These are phyloP conservation scores for Anodontia alba DNA, from an alignment of 2,888 invertebrate genomes.

Conservation along the genomic window DNA sequence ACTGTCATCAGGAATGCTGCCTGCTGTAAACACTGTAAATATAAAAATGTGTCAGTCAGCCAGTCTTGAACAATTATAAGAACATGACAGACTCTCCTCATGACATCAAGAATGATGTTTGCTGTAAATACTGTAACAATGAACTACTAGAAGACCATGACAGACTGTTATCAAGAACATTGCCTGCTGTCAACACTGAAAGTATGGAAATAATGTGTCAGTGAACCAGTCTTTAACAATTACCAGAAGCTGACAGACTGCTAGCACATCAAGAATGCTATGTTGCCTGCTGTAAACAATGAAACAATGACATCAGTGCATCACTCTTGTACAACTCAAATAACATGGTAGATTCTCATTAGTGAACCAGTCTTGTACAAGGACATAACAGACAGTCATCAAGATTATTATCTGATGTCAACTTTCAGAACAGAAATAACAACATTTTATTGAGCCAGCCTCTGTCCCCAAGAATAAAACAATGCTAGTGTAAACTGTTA, in stretches of 20 bases:
- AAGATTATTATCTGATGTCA: slow-evolving; percentile 93
- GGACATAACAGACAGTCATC: slow-evolving; percentile 95
- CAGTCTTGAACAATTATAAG: slow-evolving; percentile 95
- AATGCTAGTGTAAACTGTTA: too few relatives aligned
- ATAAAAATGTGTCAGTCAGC: slow-evolving; percentile 88
- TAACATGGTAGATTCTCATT: slow-evolving; percentile 85
- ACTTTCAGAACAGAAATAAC: background rate
- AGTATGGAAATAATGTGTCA: slow-evolving; percentile 88
- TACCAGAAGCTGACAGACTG: slow-evolving; percentile 94
- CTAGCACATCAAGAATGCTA: slow-evolving; percentile 94
- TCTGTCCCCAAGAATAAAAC: too few relatives aligned
- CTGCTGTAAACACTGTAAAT: slow-evolving; percentile 88
- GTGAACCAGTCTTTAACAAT: slow-evolving; percentile 95
- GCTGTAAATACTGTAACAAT: slow-evolving; percentile 87
- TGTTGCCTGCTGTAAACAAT: slow-evolving; percentile 89
- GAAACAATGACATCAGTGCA: too few relatives aligned
- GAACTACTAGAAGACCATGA: slow-evolving; percentile 86
- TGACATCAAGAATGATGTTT: slow-evolving; percentile 94
- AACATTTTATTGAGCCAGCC: too few relatives aligned
- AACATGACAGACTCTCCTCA: slow-evolving; percentile 95
- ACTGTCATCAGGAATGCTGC: slow-evolving; percentile 94
- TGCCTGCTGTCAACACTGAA: slow-evolving; percentile 89
- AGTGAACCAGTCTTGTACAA: slow-evolving; percentile 95
- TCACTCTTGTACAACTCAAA: slow-evolving; percentile 90
- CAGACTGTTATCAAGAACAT: slow-evolving; percentile 95